Evolutionary conservation across 1,140 invertebrate species (phyloP).

Genomic region (Amphibalanus amphitrite): DNA sequence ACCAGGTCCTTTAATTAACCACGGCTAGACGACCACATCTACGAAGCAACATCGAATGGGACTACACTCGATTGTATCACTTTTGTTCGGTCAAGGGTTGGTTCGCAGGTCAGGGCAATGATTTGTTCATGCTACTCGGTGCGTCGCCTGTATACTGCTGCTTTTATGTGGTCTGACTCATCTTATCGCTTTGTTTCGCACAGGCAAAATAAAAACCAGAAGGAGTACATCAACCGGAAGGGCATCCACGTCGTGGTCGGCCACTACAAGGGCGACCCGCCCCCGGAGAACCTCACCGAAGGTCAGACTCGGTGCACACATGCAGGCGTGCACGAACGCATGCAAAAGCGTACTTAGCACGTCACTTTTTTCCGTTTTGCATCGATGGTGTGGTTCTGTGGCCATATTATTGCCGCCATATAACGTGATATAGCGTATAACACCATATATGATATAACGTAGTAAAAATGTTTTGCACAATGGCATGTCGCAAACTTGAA

Average conservation of each 20-base stretch:
- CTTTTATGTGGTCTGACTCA: no score
- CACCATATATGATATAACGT: neutral
- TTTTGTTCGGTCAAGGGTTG: no score
- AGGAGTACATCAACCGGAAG: conserved; percentile 48
- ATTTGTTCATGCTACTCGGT: no score
- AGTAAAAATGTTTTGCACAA: neutral
- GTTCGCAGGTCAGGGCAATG: no score
- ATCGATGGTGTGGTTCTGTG: conserved; percentile 8
- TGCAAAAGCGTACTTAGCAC: neutral
- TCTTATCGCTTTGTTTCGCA: no score
- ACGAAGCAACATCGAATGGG: no score
- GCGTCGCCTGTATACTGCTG: no score
- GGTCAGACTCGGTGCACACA: conserved; percentile 28
- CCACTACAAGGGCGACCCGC: conserved; percentile 55
- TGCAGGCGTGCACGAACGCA: conserved; percentile 45
- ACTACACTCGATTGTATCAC: no score
- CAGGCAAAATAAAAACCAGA: conserved; percentile 27
- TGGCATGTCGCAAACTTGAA: neutral
- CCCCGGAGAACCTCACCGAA: conserved; percentile 28
- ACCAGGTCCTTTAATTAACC: no score
- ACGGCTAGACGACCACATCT: no score
- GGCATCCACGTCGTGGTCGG: conserved; percentile 56
- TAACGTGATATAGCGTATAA: neutral
- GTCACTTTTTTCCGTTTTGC: neutral
- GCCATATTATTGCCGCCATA: neutral